These are phyloP conservation scores for Aphodius granarius DNA, from an alignment of 2,888 invertebrate species.

Conservation along the genomic window DNA sequence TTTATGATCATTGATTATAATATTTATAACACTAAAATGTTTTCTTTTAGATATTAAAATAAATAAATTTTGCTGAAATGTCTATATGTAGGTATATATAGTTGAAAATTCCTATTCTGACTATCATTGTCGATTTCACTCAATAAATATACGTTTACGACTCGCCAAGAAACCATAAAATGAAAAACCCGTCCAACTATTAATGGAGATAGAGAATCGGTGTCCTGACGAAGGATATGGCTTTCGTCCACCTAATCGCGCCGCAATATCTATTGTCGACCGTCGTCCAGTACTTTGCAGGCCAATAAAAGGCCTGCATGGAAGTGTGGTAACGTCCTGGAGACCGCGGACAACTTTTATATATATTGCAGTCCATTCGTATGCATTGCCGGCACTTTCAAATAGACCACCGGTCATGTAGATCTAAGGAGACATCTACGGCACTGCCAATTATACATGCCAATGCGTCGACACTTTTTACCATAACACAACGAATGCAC, in stretches of 20 bases:
- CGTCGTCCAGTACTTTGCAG: not conserved
- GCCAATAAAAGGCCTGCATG: not conserved
- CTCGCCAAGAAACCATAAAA: not conserved
- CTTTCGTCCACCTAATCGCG: not conserved
- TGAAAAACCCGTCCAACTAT: not conserved
- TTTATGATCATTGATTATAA: not conserved
- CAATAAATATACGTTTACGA: not conserved
- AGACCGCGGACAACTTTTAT: not conserved
- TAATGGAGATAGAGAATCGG: not conserved
- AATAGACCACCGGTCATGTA: conserved; percentile 13
- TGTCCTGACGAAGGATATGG: not conserved
- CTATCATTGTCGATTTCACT: not conserved
- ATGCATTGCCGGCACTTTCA: conserved; percentile 12
- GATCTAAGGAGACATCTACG: conserved; percentile 13
- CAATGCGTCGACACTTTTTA: not conserved
- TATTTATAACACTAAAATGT: too few species aligned
- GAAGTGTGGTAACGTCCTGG: not conserved
- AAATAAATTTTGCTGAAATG: too few species aligned
- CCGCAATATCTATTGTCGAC: not conserved
- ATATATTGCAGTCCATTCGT: not conserved
- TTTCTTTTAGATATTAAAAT: too few species aligned
- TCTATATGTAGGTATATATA: too few species aligned
- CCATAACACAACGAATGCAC: not conserved
- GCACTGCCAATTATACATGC: conserved; percentile 11
- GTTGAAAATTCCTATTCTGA: too few species aligned